Evolutionary conservation across 2,113 vertebrate species (phyloP).

Genomic region (Eubucco bourcierii): DNA sequence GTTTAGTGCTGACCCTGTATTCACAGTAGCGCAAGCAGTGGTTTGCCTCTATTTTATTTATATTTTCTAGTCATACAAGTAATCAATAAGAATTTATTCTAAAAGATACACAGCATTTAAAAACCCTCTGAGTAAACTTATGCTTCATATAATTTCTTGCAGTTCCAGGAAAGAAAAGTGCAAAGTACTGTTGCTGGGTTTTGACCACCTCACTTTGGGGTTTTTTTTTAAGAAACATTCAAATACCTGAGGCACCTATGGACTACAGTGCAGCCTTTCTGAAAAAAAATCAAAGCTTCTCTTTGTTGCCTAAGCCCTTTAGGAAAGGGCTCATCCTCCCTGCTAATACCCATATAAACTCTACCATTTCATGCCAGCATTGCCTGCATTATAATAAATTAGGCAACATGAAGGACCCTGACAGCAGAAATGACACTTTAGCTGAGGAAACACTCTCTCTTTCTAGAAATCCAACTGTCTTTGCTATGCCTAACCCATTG

Average conservation of each 20-base stretch:
- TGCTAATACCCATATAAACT: not conserved
- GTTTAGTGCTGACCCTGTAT: not conserved
- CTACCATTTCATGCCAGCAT: not conserved
- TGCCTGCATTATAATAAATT: not conserved
- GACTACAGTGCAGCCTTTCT: not conserved
- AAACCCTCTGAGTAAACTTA: not conserved
- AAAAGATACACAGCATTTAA: not conserved
- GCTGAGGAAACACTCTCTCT: not conserved
- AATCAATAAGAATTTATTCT: not conserved
- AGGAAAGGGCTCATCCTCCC: not conserved
- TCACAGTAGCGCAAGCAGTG: not conserved
- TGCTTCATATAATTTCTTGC: not conserved
- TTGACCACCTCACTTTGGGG: not conserved
- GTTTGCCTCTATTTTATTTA: not conserved
- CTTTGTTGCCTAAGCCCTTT: not conserved
- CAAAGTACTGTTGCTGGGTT: not conserved
- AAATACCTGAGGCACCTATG: not conserved
- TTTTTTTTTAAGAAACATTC: not conserved
- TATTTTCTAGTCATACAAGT: not conserved
- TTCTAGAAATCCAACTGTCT: not conserved
- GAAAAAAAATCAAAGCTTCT: constrained; percentile 20
- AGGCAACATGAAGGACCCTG: not conserved
- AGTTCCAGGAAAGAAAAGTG: not conserved
- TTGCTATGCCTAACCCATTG: not conserved
- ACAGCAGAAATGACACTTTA: not conserved